Conservation (phyloP, 1,140 invertebrate genomes). For the Chrysomallon squamiferum region DNA sequence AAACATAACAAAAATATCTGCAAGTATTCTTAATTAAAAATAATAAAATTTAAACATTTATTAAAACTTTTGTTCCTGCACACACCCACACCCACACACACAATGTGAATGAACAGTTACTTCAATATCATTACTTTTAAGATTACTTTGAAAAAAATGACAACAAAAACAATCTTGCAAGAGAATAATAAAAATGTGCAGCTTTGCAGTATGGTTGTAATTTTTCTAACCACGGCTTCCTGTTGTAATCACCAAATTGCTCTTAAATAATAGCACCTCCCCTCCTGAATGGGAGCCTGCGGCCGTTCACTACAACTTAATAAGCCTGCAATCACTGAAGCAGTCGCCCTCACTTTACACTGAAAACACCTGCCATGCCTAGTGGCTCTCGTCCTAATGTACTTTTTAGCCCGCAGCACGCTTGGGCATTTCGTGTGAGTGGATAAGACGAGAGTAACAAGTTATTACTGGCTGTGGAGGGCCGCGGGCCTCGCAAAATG, state of each 20-base stretch:
- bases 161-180: too few species aligned
- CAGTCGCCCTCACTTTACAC: neutral
- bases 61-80: too few species aligned
- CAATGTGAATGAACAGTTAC: too few species aligned
- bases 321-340: conserved; percentile 2
- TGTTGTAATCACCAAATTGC: conserved; percentile 4
- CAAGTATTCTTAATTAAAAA: too few species aligned
- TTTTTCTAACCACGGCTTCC: too few species aligned
- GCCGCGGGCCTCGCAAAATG: conserved; percentile 1
- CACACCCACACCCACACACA: too few species aligned
- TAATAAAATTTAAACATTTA: too few species aligned
- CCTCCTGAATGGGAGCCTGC: neutral
- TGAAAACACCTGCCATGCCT: conserved; percentile 4
- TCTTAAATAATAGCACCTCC: neutral
- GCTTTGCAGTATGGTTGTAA: too few species aligned
- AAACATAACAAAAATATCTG: too few species aligned
- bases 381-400: neutral
- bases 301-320: conserved; percentile 1
- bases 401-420: neutral
- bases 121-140: too few species aligned
- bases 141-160: too few species aligned
- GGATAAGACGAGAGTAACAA: conserved; percentile 2
- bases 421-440: neutral
- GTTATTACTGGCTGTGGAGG: neutral
- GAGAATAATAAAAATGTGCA: too few species aligned